Evolutionary conservation across 2,797 vertebrate species (phyloP).

Genomic region (Danio jaintianensis): DNA sequence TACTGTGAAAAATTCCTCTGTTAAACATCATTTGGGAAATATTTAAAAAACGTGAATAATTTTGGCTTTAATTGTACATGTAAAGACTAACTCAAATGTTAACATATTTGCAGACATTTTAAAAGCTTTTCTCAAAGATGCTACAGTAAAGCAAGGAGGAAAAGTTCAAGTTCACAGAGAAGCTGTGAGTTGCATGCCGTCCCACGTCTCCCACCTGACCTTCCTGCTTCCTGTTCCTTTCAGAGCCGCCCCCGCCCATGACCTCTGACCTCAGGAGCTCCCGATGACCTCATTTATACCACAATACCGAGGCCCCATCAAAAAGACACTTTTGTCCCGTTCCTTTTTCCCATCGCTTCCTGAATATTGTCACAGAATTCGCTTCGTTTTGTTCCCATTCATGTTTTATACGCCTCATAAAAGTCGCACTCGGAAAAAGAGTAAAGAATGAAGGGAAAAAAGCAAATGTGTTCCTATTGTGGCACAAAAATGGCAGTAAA

Average conservation of each 20-base stretch:
- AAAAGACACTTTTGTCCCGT: slow-evolving; percentile 72
- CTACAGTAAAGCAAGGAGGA: background rate
- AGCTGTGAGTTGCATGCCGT: slow-evolving; percentile 35
- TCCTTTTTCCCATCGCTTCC: slow-evolving; percentile 65
- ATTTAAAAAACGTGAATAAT: no score
- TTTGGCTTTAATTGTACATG: no score
- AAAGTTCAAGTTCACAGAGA: slow-evolving; percentile 68
- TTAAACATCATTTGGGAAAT: no score
- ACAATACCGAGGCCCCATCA: slow-evolving; percentile 62
- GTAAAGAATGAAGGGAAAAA: background rate
- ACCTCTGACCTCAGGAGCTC: slow-evolving; percentile 65
- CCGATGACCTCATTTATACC: slow-evolving; percentile 63
- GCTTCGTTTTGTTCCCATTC: slow-evolving; percentile 64
- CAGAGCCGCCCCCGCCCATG: slow-evolving; percentile 62
- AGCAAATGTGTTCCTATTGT: background rate
- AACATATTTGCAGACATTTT: background rate
- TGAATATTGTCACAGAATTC: slow-evolving; percentile 66
- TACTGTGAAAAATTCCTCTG: no score
- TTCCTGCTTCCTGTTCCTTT: slow-evolving; percentile 72
- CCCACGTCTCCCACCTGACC: slow-evolving; percentile 63
- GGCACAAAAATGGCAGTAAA: background rate
- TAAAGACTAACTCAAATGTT: no score
- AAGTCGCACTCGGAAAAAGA: slow-evolving; percentile 9
- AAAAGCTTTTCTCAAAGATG: background rate
- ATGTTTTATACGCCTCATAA: slow-evolving; percentile 48